These are phyloP conservation scores for Strigops habroptila DNA, from an alignment of 2,113 vertebrate species.

Conservation along the genomic window DNA sequence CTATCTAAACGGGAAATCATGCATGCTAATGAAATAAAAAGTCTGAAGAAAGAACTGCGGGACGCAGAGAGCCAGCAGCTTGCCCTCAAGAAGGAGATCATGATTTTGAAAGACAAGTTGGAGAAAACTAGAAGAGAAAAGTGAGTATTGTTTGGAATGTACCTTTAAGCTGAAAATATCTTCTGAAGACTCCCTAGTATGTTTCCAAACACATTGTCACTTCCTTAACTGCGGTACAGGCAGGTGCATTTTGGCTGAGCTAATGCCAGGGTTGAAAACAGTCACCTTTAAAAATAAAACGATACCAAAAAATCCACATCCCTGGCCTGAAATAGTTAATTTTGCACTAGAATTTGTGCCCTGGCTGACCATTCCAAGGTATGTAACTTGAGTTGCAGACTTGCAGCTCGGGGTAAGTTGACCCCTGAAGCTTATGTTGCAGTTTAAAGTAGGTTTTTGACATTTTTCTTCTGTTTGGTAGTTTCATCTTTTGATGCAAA, in stretches of 20 bases:
- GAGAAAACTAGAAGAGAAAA: slow-evolving; percentile 94
- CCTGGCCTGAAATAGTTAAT: neutral
- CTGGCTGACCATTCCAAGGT: neutral
- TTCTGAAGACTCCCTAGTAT: neutral
- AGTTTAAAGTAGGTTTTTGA: neutral
- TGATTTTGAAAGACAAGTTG: slow-evolving; percentile 95
- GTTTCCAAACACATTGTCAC: neutral
- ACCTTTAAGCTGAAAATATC: neutral
- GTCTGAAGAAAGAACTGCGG: slow-evolving; percentile 89
- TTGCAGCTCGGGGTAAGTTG: neutral
- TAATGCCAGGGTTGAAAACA: neutral
- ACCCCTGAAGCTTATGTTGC: neutral
- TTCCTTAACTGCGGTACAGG: neutral
- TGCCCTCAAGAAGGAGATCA: slow-evolving; percentile 92
- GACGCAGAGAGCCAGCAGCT: slow-evolving; percentile 95
- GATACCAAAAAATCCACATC: neutral
- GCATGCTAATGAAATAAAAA: slow-evolving; percentile 87
- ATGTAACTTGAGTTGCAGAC: neutral
- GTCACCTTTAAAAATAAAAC: neutral
- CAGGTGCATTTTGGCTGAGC: neutral
- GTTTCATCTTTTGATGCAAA: slow-evolving; percentile 14
- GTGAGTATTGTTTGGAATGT: slow-evolving; percentile 65
- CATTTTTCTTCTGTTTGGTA: neutral
- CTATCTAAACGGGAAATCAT: slow-evolving; percentile 85
- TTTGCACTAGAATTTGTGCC: neutral